These are phyloP conservation scores for Meriones unguiculatus DNA, from an alignment of 2,113 vertebrate species.

Conservation along the genomic window DNA sequence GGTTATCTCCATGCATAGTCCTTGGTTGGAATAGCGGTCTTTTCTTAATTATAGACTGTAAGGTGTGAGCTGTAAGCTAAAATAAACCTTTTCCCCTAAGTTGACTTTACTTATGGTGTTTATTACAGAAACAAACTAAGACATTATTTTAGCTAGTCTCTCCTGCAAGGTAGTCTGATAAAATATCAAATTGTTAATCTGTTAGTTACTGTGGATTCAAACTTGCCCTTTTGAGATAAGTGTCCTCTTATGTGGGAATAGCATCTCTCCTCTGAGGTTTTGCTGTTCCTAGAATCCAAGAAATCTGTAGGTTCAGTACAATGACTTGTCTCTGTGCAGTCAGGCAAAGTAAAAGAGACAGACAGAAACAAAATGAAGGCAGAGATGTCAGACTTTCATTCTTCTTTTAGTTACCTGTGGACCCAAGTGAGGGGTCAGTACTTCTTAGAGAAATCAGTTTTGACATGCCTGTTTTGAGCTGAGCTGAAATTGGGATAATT, in stretches of 20 bases:
- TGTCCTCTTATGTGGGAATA: not conserved
- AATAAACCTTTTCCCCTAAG: not conserved
- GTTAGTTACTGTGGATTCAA: not conserved
- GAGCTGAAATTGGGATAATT: constrained; percentile 36
- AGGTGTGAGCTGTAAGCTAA: not conserved
- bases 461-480: not conserved
- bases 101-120: not conserved
- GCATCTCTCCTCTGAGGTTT: not conserved
- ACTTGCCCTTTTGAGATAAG: not conserved
- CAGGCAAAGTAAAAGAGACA: not conserved
- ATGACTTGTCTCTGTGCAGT: not conserved
- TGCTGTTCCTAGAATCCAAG: not conserved
- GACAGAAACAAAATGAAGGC: constrained; percentile 24
- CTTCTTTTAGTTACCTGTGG: not conserved
- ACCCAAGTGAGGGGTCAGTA: not conserved
- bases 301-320: not conserved
- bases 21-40: too few species aligned
- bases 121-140: not conserved
- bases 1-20: too few species aligned
- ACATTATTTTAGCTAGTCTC: not conserved
- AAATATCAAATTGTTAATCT: not conserved
- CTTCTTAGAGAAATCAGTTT: not conserved
- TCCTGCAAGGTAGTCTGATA: not conserved
- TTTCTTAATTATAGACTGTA: not conserved
- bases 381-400: not conserved